A percentile compares a stretch with the other conserved stretches of the same genome.
Conservation (phyloP, 2,888 invertebrate genomes). For the Aelia acuminata region DNA sequence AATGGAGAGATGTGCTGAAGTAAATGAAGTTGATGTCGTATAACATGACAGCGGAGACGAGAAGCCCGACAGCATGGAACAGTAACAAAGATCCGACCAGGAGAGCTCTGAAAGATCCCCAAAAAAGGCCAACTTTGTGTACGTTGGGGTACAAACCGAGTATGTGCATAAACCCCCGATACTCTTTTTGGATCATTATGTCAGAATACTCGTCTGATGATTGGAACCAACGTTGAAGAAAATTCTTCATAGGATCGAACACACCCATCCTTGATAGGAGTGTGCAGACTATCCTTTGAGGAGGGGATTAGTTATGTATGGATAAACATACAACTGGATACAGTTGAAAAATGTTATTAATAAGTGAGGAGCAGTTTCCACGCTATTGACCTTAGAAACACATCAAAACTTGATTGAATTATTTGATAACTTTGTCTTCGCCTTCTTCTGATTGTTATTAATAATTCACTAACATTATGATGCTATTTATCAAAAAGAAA, state of each 20-base stretch:
- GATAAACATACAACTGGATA: neutral
- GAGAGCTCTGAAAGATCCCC: neutral
- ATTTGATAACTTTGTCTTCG: neutral
- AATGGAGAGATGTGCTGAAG: slow-evolving; percentile 3
- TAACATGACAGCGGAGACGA: neutral
- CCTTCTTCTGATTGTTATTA: neutral
- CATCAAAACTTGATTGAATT: neutral
- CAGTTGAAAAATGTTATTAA: neutral
- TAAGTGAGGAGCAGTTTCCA: neutral
- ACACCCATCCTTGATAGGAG: neutral
- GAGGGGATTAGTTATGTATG: neutral
- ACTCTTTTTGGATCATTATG: neutral
- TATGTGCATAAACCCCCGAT: neutral
- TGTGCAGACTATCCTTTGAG: neutral
- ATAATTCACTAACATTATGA: too few relatives aligned
- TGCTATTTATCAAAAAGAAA: too few relatives aligned
- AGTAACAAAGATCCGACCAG: neutral
- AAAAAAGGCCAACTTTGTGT: neutral
- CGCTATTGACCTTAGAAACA: neutral
- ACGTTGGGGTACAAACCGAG: neutral
- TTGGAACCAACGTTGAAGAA: neutral
- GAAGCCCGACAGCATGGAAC: neutral
- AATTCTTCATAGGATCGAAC: neutral
- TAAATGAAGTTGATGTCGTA: slow-evolving; percentile 31
- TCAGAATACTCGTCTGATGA: neutral